phyloP scores from a whole-genome alignment of 2,113 vertebrate species.

The Peucedramus taeniatus region DNA sequence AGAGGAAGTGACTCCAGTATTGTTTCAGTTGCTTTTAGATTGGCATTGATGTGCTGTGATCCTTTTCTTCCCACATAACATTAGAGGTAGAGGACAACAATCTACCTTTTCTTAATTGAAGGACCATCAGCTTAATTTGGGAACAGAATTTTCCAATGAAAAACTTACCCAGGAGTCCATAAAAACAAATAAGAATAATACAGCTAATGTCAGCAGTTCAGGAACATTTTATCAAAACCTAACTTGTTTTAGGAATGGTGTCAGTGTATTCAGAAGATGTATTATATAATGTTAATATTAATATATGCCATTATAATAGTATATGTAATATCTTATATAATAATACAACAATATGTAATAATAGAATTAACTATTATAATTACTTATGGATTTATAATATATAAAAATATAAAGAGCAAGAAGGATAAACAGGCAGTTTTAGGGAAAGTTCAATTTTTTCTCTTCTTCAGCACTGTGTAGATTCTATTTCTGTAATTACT shows the following conservation, averaged over 20 bases:
- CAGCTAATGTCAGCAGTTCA: constrained; percentile 48
- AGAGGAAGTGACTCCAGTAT: background rate
- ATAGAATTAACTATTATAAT: background rate
- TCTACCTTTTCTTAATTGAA: background rate
- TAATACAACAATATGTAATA: background rate
- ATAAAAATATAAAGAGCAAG: background rate
- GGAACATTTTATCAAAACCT: background rate
- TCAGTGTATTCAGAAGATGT: background rate
- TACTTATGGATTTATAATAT: background rate
- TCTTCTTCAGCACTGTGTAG: background rate
- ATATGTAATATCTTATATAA: background rate
- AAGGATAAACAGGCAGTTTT: background rate
- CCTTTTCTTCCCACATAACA: background rate
- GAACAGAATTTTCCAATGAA: constrained; percentile 45
- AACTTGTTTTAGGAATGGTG: constrained; percentile 43
- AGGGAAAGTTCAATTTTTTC: background rate
- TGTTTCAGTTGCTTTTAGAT: background rate
- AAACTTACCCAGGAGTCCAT: constrained; percentile 30
- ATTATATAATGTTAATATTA: background rate
- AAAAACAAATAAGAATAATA: constrained; percentile 44
- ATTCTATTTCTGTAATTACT: background rate
- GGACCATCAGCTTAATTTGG: background rate
- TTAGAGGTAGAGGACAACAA: background rate
- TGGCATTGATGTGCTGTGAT: background rate
- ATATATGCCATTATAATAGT: background rate